Evolutionary conservation across 2,888 invertebrate genomes (phyloP), one percentile per base, ranked within the genome.

Genomic region (Heliconius aoede): DNA sequence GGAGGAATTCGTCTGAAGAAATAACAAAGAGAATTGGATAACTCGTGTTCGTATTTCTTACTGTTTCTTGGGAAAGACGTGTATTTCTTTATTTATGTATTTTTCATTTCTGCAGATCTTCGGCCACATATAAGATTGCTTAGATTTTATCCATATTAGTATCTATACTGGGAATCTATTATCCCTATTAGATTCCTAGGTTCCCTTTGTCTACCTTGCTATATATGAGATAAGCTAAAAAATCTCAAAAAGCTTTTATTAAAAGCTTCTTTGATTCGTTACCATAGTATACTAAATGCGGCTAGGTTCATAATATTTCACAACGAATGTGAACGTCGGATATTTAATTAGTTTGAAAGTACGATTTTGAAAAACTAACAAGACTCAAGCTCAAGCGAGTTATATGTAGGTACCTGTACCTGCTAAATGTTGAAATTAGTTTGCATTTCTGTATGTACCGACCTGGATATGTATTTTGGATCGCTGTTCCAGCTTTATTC

Each of bases 371-470:
- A 77, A 77, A 69, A 69, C 68, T 51, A 77, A 69, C 76, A 73
- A 73, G 77, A 76, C 71, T 77, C 72, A 67, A 79, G 69, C 75
- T 65, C 69, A 13, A 71, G 60, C 36, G 60, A 36, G 73, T 73
- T 75, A 55, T 68, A n/a, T n/a, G 55, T n/a, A 76, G 64, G 72
- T 72, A n/a, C n/a, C n/a, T 32, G n/a, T n/a, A 78, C 69, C 77
- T 79, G 75, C 71, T 77, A 75, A 76, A 77, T 79, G 69, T 72
- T 77, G 65, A 77, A 79, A 78, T 79, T 79, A 79, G 78, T 78
- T 79, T 76, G 73, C 72, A 71, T 78, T 73, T 74, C 67, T 64
- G 40, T 65, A 72, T 71, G 69, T 72, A 77, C n/a, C 24, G 15
- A 36, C 36, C 4, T 32, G 15, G 21, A 28, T 65, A 65, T 36